These are phyloP conservation scores for Meloe dianella DNA, from an alignment of 2,888 invertebrate genomes.

Conservation along the genomic window DNA sequence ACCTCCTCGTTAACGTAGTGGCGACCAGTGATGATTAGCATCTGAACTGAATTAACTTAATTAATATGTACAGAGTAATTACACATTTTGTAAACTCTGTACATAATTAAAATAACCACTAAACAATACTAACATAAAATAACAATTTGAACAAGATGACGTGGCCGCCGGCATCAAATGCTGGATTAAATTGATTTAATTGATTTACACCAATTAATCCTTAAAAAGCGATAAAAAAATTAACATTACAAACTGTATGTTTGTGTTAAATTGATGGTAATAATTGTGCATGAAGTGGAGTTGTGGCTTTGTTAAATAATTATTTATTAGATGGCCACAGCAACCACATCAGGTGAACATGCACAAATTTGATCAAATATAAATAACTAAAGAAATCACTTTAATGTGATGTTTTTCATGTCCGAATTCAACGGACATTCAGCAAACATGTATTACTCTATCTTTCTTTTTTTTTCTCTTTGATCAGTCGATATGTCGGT, in stretches of 20 bases:
- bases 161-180: constrained; percentile 31
- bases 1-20: constrained; percentile 58
- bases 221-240: constrained; percentile 26
- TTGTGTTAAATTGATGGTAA: constrained; percentile 50
- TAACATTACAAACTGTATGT: constrained; percentile 42
- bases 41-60: constrained; percentile 31
- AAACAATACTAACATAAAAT: constrained; percentile 18
- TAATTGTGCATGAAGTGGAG: constrained; percentile 58
- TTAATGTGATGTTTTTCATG: too few relatives aligned
- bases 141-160: constrained; percentile 25
- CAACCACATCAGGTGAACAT: constrained; percentile 56
- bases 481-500: constrained; percentile 33
- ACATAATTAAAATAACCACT: constrained; percentile 31
- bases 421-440: neutral
- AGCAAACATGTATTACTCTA: constrained; percentile 20
- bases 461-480: constrained; percentile 28
- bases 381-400: constrained; percentile 42
- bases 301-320: constrained; percentile 31
- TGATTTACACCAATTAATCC: constrained; percentile 16
- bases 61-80: constrained; percentile 24
- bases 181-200: constrained; percentile 24
- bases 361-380: constrained; percentile 55
- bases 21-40: constrained; percentile 39
- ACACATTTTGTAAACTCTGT: constrained; percentile 27
- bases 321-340: constrained; percentile 42